Base-by-base conservation (phyloP, 2,888 invertebrate genomes). In the Notodonta ziczac region DNA sequence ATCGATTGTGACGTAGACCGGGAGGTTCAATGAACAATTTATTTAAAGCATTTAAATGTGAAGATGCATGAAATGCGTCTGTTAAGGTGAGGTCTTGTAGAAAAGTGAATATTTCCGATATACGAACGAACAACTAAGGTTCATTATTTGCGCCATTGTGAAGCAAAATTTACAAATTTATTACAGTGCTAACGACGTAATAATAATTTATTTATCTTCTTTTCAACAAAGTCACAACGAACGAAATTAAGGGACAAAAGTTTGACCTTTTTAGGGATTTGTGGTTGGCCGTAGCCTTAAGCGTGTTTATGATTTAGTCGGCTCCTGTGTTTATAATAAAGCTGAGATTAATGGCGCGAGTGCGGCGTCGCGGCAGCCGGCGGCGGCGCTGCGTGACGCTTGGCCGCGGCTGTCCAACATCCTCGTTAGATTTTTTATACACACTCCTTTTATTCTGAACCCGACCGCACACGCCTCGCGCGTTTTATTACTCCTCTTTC, bases 271-370 rank as follows among this genome's bases (percentile, higher is more conserved):
- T 50, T 16, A 9, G 14, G n/a, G 16, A 50, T 50, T 57, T n/a
- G 57, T 39, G 35, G 56, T 70, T 70, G 8, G 14, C 16, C 14
- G 9, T 50, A 10, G n/a, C 80, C 81, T 86, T 85, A 86, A 88
- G 82, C 77, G 83, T 88, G 89, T 89, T 91, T 90, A 90, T 89
- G 89, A 91, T 91, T 89, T 83, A 87, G 86, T 82, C 81, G 71
- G 83, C 82, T 82, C 74, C 85, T 81, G 82, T 89, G 90, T 91
- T 91, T 91, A 91, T 90, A 90, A 89, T 91, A 91, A 90, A 89
- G 83, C 82, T 68, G 79, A 86, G 87, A 92, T 91, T 89, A 89
- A 91, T 90, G 89, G 82, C 73, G 73, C 75, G 81, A 74, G 78
- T 72, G 81, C 73, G 76, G 78, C 76, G 77, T 1, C 24, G 73